These are phyloP conservation scores for Potorous gilbertii DNA, from an alignment of 2,797 vertebrate species.

Conservation along the genomic window DNA sequence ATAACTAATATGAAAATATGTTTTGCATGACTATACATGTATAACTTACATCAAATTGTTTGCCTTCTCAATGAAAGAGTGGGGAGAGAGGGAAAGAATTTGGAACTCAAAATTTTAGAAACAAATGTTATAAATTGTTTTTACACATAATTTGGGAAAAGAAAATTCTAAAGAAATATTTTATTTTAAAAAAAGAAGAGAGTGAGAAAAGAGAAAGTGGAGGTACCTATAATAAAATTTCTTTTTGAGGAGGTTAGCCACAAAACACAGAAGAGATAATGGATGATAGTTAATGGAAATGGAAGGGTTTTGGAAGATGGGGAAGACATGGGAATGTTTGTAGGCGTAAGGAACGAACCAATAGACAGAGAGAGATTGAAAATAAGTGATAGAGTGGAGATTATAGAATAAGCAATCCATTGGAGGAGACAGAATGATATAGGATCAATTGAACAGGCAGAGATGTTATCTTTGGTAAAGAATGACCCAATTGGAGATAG, in stretches of 20 bases:
- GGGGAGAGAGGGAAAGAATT: neutral
- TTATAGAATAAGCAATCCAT: neutral
- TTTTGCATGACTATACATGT: neutral
- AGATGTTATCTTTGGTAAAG: neutral
- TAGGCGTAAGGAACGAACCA: neutral
- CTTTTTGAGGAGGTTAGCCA: neutral
- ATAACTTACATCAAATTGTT: neutral
- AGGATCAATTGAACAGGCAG: neutral
- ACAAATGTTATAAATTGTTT: neutral
- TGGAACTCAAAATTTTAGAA: neutral
- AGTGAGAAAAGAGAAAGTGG: neutral
- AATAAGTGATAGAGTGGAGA: neutral
- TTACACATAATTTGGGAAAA: neutral
- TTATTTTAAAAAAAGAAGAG: neutral
- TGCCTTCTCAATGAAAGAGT: neutral
- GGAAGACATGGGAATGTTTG: neutral
- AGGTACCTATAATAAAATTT: neutral
- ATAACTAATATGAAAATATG: neutral
- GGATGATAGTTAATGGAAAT: neutral
- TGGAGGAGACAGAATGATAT: neutral
- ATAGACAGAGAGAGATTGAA: neutral
- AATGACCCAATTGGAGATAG: neutral
- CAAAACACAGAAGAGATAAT: neutral
- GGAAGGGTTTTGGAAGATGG: neutral
- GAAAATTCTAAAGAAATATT: neutral